Conservation (phyloP, 2,888 invertebrate genomes). For the Troides oblongomaculatus region DNA sequence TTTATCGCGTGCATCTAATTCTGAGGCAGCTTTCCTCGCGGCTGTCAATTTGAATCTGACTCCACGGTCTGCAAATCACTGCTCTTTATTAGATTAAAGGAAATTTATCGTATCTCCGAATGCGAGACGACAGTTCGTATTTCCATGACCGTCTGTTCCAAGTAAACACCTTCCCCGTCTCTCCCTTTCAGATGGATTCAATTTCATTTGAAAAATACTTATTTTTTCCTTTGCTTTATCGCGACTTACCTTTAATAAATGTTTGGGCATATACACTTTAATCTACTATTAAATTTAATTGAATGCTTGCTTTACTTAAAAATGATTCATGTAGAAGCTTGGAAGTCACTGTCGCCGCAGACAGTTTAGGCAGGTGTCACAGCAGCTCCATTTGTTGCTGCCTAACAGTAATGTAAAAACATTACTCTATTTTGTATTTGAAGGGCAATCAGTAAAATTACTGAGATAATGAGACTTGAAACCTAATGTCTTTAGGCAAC, state of each 20-base stretch:
- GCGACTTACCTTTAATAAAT: constrained; percentile 9
- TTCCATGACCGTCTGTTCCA: constrained; percentile 27
- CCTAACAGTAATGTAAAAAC: no score
- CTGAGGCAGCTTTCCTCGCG: constrained; percentile 33
- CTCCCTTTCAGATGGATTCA: constrained; percentile 21
- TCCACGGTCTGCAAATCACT: constrained; percentile 30
- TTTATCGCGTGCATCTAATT: constrained; percentile 32
- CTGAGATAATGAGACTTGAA: no score
- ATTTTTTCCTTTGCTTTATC: constrained; percentile 11
- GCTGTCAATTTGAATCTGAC: constrained; percentile 31
- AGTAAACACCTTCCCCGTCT: constrained; percentile 29
- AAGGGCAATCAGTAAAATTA: no score
- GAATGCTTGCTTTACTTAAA: background rate
- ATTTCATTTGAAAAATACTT: constrained; percentile 26
- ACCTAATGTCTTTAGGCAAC: no score
- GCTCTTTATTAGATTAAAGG: constrained; percentile 33
- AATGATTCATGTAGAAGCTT: no score
- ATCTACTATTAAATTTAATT: background rate
- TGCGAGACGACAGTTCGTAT: constrained; percentile 30
- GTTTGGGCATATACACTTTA: constrained; percentile 3
- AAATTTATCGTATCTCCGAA: constrained; percentile 31
- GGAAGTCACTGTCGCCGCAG: no score
- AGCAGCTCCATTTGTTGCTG: no score
- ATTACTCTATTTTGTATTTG: no score
- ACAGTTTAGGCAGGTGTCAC: no score